Evolutionary conservation across 2,113 vertebrate species (phyloP).

Genomic region (Pterocles gutturalis): DNA sequence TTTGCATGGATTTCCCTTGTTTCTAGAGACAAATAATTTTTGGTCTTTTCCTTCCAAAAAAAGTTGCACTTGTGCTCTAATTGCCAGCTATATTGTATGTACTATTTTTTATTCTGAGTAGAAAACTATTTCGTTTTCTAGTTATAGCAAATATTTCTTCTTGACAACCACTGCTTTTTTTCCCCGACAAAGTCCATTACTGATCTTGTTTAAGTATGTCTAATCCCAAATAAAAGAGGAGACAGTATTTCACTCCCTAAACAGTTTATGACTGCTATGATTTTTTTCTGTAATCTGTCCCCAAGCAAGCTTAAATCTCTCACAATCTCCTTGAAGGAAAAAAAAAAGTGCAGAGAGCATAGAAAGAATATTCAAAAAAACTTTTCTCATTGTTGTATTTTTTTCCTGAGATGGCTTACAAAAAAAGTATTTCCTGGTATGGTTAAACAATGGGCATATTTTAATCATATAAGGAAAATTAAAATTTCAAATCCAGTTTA

Average conservation of each 20-base stretch:
- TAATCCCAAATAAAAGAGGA: conserved; percentile 48
- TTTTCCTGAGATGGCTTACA: neutral
- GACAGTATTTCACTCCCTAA: conserved; percentile 45
- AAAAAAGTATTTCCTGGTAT: neutral
- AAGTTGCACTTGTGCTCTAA: neutral
- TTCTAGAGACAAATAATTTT: neutral
- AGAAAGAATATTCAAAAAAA: neutral
- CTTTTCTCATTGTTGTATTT: neutral
- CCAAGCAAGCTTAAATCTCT: conserved; percentile 56
- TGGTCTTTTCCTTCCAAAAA: neutral
- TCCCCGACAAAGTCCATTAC: neutral
- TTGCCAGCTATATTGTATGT: neutral
- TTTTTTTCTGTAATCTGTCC: conserved; percentile 38
- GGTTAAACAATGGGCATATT: neutral
- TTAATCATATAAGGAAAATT: neutral
- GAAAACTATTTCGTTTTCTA: neutral
- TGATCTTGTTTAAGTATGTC: conserved; percentile 50
- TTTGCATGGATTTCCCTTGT: neutral
- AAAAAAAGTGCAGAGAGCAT: neutral
- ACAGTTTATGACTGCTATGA: neutral
- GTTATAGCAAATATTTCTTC: neutral
- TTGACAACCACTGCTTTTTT: neutral
- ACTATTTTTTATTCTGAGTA: neutral
- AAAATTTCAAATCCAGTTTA: neutral
- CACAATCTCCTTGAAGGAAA: neutral